Evolutionary conservation across 64 coral and sea anemone species (phyloP).

Genomic region (Platygyra sinensis): DNA sequence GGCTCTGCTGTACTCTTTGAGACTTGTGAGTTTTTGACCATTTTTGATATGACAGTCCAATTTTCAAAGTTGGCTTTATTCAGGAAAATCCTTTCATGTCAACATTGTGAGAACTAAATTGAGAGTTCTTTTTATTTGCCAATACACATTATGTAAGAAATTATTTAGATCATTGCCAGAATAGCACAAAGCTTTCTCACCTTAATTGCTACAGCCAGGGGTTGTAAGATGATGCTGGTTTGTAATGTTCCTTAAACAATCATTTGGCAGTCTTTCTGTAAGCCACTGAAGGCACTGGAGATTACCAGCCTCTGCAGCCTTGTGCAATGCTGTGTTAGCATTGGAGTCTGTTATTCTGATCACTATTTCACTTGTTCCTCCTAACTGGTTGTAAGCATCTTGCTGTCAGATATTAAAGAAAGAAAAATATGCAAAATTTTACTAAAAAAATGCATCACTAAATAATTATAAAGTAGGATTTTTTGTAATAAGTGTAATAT

Average conservation of each 20-base stretch:
- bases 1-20: too few species aligned
- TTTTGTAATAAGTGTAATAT: too few species aligned
- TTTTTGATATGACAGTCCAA: too few species aligned
- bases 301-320: constrained; percentile 64
- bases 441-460: neutral
- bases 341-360: constrained; percentile 51
- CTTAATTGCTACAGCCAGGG: constrained; percentile 68
- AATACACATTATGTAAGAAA: too few species aligned
- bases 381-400: constrained; percentile 50
- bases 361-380: constrained; percentile 59
- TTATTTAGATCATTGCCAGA: too few species aligned
- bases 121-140: too few species aligned
- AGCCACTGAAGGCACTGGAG: constrained; percentile 79
- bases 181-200: neutral
- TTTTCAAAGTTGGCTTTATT: too few species aligned
- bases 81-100: too few species aligned
- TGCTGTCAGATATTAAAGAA: constrained; percentile 43
- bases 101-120: too few species aligned
- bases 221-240: constrained; percentile 66
- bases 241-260: constrained; percentile 49
- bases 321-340: constrained; percentile 80
- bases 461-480: too few species aligned
- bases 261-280: constrained; percentile 39
- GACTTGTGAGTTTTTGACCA: too few species aligned
- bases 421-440: neutral